phyloP scores from a whole-genome alignment of 1,140 invertebrate species.

The Drosophila funebris region DNA sequence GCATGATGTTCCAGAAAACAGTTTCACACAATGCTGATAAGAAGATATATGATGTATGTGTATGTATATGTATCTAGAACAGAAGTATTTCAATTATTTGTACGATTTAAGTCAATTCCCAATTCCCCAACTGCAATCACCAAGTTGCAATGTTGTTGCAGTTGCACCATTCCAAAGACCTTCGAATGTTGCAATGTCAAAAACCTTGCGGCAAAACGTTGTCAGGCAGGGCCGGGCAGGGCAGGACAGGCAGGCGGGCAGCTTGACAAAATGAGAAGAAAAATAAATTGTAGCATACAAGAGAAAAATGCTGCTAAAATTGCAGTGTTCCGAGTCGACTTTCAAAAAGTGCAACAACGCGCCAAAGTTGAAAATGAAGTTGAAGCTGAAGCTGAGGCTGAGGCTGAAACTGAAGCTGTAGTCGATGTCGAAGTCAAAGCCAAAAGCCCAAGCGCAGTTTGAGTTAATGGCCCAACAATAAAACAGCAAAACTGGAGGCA shows the following conservation, averaged over 20 bases:
- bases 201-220: slow-evolving; percentile 47
- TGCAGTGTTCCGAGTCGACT: slow-evolving; percentile 29
- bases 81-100: slow-evolving; percentile 2
- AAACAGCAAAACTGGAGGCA: slow-evolving; percentile 45
- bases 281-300: slow-evolving; percentile 54
- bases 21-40: neutral
- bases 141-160: neutral
- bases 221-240: no score
- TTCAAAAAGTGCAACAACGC: slow-evolving; percentile 38
- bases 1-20: neutral
- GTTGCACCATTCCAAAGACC: slow-evolving; percentile 46
- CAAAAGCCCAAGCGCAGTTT: slow-evolving; percentile 39
- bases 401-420: neutral
- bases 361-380: slow-evolving; percentile 2
- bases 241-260: slow-evolving; percentile 26
- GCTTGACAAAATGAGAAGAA: slow-evolving; percentile 49
- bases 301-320: slow-evolving; percentile 55
- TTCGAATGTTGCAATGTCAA: slow-evolving; percentile 58
- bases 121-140: slow-evolving; percentile 6
- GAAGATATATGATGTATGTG: no score
- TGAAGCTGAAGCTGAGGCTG: neutral
- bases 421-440: neutral
- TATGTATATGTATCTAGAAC: neutral
- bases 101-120: neutral
- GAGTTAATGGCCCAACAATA: slow-evolving; percentile 62